phyloP scores from a whole-genome alignment of 2,888 invertebrate genomes.

The Dynastes hyllus region DNA sequence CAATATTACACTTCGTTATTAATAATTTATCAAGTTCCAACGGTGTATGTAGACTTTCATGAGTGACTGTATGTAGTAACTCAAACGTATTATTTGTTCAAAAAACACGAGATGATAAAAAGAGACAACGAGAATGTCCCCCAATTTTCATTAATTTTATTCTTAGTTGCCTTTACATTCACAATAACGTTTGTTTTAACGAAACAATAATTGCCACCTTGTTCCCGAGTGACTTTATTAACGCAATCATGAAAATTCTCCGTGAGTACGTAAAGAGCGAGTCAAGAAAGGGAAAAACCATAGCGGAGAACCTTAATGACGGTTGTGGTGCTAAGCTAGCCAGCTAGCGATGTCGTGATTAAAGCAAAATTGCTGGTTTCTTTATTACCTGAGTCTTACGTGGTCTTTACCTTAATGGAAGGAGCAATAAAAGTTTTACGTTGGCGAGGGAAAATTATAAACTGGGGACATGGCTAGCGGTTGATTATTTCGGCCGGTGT shows the following conservation, averaged over 20 bases:
- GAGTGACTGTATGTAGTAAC: too few species aligned
- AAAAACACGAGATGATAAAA: too few species aligned
- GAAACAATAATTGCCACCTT: slow-evolving; percentile 16
- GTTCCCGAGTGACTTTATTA: slow-evolving; percentile 29
- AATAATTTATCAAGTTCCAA: too few species aligned
- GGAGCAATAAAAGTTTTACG: slow-evolving; percentile 45
- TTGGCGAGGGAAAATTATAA: slow-evolving; percentile 27
- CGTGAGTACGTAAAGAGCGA: slow-evolving; percentile 4
- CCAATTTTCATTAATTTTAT: background rate
- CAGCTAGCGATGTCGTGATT: slow-evolving; percentile 22
- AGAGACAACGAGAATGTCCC: background rate
- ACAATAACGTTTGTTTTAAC: slow-evolving; percentile 25
- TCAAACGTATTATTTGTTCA: too few species aligned
- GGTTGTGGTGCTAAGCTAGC: background rate
- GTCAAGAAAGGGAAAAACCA: background rate
- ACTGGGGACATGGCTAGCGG: background rate
- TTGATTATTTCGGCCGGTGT: slow-evolving; percentile 6
- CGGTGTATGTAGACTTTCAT: too few species aligned
- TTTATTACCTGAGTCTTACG: slow-evolving; percentile 43
- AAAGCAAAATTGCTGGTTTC: slow-evolving; percentile 30
- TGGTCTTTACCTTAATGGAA: slow-evolving; percentile 45
- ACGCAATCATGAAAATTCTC: slow-evolving; percentile 30
- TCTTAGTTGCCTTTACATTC: background rate
- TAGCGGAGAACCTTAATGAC: background rate
- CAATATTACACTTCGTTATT: too few species aligned